Evolutionary conservation across 1,140 invertebrate genomes (phyloP), one percentile per base, ranked within the genome.

Genomic region (Ladona fulva): DNA sequence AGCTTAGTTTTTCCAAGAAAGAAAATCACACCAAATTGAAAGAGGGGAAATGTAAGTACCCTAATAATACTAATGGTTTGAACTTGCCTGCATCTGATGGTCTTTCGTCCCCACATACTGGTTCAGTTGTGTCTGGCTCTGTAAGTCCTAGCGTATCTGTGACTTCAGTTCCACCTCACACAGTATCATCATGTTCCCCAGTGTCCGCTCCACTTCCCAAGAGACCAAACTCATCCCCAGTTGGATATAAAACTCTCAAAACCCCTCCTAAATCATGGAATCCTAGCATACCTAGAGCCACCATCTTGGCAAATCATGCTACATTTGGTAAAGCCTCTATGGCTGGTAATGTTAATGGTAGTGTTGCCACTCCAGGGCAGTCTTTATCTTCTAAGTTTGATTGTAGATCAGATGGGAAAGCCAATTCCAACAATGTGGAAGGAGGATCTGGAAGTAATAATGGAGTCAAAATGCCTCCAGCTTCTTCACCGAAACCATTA

Each of bases 241-340:
- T 86, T 8, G 86, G 86, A 0, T 89, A 89, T 78, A 90, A 89
- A 78, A 89, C 89, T 0, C 81, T 89, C 0, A 83, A 88, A 16
- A 85, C 87, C 78, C 88, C 88, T 0, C 87, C 89, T 0, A 89
- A 87, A 79, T 85, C 85, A 0, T 90, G 89, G 89, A 90, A 89
- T 81, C 88, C 88, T 0, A 88, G 87, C 8, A 82, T 89, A 3
- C 85, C 88, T 0, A 86, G 87, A 66, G 86, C 86, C 19, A 87
- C 86, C 75, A 85, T 86, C n/a, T 80, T 87, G 0, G 84, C 85
- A 66, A 66, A 66, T 12, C 52, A 66, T 66, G 14, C 52, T 5
- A 24, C 77, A 1, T 44, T 73, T 73, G 22, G 14, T 14, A 78
- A 78, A 73, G 8, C 29, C 29, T 25, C 76, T 52, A 74, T 24